Conservation (phyloP, 2,797 vertebrate genomes). For the Octomys mimax region DNA sequence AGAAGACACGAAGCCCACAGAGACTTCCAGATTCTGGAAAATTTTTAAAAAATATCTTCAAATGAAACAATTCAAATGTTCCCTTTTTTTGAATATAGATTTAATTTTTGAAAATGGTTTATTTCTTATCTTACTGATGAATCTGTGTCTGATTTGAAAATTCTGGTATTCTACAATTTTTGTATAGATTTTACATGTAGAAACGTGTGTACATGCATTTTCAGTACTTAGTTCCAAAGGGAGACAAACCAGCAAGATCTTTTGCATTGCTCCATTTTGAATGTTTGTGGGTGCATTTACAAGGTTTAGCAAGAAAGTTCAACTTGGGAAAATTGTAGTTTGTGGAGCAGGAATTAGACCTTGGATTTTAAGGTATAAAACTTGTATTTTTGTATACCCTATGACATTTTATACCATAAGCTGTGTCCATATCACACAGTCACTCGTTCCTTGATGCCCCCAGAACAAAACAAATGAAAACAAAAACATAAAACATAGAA, state of each 20-base stretch:
- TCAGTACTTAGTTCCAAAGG: slow-evolving; percentile 35
- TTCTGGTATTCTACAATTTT: background rate
- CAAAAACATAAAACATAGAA: slow-evolving; percentile 1
- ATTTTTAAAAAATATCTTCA: background rate
- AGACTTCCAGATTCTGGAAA: background rate
- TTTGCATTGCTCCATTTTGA: background rate
- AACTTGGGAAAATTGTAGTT: background rate
- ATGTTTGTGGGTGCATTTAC: background rate
- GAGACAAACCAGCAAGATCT: background rate
- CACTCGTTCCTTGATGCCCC: background rate
- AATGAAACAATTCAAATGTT: slow-evolving; percentile 3
- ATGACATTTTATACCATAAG: background rate
- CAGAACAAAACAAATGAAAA: slow-evolving; percentile 60
- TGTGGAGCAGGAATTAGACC: background rate
- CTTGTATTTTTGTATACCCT: background rate
- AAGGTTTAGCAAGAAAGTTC: background rate
- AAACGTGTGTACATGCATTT: background rate
- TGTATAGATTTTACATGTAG: background rate
- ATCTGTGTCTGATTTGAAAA: background rate
- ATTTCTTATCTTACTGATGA: background rate
- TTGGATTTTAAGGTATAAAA: background rate
- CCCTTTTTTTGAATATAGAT: background rate
- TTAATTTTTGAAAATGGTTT: background rate
- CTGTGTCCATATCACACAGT: background rate
- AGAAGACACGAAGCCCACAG: background rate